Evolutionary conservation across 2,888 invertebrate genomes (phyloP).

Genomic region (Drosophila recens): DNA sequence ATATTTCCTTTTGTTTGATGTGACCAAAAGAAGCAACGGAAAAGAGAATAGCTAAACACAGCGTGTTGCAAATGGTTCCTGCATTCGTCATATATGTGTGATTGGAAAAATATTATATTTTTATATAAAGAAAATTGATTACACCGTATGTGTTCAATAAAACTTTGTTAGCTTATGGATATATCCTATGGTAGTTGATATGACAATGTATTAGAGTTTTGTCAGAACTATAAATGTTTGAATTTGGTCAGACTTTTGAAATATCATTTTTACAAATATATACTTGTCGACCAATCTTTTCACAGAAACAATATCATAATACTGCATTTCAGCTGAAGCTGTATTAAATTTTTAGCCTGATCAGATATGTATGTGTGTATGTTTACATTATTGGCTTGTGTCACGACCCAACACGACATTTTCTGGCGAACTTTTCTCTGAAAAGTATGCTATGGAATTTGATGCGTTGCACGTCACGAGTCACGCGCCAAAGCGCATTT

Average conservation of each 20-base stretch:
- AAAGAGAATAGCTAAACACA: constrained; percentile 4
- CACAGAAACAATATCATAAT: too few relatives aligned
- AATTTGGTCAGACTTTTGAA: too few relatives aligned
- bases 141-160: too few relatives aligned
- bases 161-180: too few relatives aligned
- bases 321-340: too few relatives aligned
- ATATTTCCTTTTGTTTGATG: background rate
- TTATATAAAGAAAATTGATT: background rate
- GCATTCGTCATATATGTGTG: background rate
- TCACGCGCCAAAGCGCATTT: constrained; percentile 17
- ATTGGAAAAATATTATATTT: background rate
- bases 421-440: constrained; percentile 23
- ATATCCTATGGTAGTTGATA: too few relatives aligned
- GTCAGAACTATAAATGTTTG: too few relatives aligned
- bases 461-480: constrained; percentile 27
- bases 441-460: constrained; percentile 50
- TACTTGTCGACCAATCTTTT: background rate
- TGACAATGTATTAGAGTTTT: too few relatives aligned
- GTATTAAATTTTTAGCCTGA: too few relatives aligned
- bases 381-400: background rate
- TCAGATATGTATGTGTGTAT: background rate
- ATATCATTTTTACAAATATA: too few relatives aligned
- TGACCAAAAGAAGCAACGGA: background rate
- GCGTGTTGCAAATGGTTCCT: background rate
- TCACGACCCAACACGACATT: background rate